phyloP scores from a whole-genome alignment of 2,797 vertebrate species.

The Acanthis flammea region DNA sequence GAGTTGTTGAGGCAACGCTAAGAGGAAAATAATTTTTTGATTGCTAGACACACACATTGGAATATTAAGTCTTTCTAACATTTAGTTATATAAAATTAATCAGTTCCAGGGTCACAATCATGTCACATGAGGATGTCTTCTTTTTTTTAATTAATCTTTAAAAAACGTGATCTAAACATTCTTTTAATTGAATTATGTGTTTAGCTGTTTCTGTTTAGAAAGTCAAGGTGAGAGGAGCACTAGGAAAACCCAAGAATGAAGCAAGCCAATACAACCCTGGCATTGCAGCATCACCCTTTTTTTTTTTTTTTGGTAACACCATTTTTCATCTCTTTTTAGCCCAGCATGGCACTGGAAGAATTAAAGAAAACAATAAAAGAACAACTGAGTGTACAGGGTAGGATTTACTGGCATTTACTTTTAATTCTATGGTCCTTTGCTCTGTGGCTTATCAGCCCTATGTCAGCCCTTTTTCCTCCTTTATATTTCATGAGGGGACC shows the following conservation, averaged over 20 bases:
- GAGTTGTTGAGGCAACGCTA: not conserved
- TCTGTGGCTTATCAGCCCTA: constrained; percentile 81
- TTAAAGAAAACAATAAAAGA: constrained; percentile 82
- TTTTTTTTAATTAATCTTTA: not conserved
- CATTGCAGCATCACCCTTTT: not conserved
- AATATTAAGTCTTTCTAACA: not conserved
- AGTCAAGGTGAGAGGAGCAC: not conserved
- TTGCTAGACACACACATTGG: not conserved
- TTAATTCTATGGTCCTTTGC: constrained; percentile 83
- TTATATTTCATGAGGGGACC: constrained; percentile 80
- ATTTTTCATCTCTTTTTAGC: constrained; percentile 26
- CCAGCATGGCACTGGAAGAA: constrained; percentile 53
- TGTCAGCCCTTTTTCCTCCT: constrained; percentile 80
- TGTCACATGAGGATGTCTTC: not conserved
- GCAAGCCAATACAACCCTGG: not conserved
- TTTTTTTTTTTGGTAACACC: not conserved
- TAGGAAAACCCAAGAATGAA: not conserved
- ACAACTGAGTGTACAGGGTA: constrained; percentile 75
- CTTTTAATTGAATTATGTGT: not conserved
- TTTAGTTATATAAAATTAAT: not conserved
- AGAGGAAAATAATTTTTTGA: not conserved
- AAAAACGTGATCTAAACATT: not conserved
- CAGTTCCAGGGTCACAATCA: not conserved
- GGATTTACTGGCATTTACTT: constrained; percentile 83
- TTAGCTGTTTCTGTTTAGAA: not conserved